Percentiles rank a stretch among this genome's conserved stretches.
Conservation (phyloP, 2,113 vertebrate species). For the Ceuthmochares aereus region DNA sequence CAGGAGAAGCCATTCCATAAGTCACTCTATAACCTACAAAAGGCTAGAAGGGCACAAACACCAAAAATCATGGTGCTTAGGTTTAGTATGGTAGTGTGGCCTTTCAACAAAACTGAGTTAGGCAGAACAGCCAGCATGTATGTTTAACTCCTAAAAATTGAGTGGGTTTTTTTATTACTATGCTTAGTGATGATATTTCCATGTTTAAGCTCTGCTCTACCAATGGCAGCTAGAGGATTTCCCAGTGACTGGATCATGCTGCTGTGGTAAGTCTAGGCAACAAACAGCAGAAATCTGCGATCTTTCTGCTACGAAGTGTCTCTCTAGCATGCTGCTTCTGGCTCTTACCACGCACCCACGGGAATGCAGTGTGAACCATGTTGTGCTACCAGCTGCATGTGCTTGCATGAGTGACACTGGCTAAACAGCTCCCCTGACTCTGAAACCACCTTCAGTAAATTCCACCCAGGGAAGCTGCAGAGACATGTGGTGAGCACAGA, state of each 20-base stretch:
- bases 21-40: not conserved
- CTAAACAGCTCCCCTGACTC: not conserved
- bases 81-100: not conserved
- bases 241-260: not conserved
- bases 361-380: not conserved
- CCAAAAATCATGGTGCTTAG: not conserved
- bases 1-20: not conserved
- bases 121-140: not conserved
- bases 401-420: not conserved
- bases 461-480: not conserved
- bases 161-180: not conserved
- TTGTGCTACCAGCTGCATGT: not conserved
- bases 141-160: not conserved
- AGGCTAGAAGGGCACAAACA: not conserved
- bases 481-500: not conserved
- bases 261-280: not conserved
- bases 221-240: not conserved
- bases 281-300: not conserved
- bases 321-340: not conserved
- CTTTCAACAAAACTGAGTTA: not conserved
- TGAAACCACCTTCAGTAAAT: not conserved
- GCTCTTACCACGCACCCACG: fast-evolving
- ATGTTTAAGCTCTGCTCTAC: not conserved
- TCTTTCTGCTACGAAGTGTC: not conserved
- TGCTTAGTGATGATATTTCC: not conserved